Conservation (phyloP, 1,140 invertebrate species). For the Euschistus heros region DNA sequence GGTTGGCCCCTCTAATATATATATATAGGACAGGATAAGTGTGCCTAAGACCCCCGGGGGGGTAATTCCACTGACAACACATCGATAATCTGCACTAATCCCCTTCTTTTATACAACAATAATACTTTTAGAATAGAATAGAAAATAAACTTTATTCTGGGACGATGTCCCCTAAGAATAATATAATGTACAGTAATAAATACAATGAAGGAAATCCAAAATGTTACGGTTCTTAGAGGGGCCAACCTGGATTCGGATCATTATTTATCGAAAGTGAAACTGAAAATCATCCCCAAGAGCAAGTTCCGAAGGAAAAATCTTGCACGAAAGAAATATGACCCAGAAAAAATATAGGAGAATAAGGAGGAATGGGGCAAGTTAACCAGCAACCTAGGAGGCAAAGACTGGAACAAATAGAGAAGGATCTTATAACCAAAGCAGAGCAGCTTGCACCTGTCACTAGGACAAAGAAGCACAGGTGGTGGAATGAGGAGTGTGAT, state of each 20-base stretch:
- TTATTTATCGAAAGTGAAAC: not conserved
- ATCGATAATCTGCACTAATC: too few species aligned
- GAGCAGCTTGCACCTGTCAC: not conserved
- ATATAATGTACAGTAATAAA: too few species aligned
- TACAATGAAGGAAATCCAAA: not conserved
- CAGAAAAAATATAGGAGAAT: not conserved
- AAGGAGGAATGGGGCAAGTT: too few species aligned
- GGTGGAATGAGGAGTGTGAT: not conserved
- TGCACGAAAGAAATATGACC: not conserved
- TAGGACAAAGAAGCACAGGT: not conserved
- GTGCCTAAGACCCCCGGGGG: too few species aligned
- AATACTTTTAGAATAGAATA: too few species aligned
- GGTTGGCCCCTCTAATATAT: not conserved
- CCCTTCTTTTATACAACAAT: too few species aligned
- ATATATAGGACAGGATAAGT: too few species aligned
- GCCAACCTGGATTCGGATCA: not conserved
- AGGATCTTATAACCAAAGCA: not conserved
- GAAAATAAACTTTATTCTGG: too few species aligned
- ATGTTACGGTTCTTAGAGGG: not conserved
- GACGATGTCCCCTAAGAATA: too few species aligned
- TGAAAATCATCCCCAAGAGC: not conserved
- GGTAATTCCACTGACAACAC: too few species aligned
- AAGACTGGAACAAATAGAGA: not conserved
- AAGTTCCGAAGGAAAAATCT: not conserved
- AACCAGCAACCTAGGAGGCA: too few species aligned